A percentile compares a stretch with the other conserved stretches of the same genome.
phyloP scores from a whole-genome alignment of 2,888 invertebrate genomes.

The Drosophila histrio region DNA sequence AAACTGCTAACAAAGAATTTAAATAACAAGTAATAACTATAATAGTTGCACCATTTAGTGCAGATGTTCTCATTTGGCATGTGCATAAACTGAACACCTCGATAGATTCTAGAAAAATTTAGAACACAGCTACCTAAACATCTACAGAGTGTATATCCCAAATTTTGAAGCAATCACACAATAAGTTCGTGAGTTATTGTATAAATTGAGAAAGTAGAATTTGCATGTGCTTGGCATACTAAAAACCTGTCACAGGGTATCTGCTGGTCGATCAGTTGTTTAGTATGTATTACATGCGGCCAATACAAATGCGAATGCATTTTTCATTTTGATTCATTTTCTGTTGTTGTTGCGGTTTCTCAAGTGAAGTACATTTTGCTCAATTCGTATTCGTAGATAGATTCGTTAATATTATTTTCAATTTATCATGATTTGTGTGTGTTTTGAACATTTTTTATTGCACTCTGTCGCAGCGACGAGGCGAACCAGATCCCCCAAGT shows the following conservation, averaged over 20 bases:
- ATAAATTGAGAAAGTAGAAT: neutral
- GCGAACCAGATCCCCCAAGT: constrained; percentile 64
- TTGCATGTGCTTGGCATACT: neutral
- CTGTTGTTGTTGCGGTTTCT: constrained; percentile 33
- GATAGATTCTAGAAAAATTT: neutral
- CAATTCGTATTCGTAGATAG: constrained; percentile 38
- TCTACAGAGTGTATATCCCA: neutral
- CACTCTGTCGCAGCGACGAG: constrained; percentile 48
- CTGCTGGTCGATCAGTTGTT: constrained; percentile 6
- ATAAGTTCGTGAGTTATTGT: neutral
- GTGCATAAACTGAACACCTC: neutral
- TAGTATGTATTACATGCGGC: constrained; percentile 19
- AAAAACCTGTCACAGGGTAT: constrained; percentile 5
- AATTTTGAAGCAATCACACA: no score
- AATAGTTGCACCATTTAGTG: neutral
- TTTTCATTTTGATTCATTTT: constrained; percentile 68
- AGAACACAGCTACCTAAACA: fast-evolving
- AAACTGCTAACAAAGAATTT: neutral
- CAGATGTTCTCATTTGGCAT: neutral
- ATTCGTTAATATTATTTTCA: constrained; percentile 59
- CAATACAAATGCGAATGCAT: constrained; percentile 50
- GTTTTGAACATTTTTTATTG: constrained; percentile 41
- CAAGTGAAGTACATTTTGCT: constrained; percentile 25
- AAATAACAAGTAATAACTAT: neutral
- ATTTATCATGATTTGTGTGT: constrained; percentile 60